Evolutionary conservation across 2,888 invertebrate species (phyloP), one percentile per base, ranked within the genome.

Genomic region (Oligia latruncula): DNA sequence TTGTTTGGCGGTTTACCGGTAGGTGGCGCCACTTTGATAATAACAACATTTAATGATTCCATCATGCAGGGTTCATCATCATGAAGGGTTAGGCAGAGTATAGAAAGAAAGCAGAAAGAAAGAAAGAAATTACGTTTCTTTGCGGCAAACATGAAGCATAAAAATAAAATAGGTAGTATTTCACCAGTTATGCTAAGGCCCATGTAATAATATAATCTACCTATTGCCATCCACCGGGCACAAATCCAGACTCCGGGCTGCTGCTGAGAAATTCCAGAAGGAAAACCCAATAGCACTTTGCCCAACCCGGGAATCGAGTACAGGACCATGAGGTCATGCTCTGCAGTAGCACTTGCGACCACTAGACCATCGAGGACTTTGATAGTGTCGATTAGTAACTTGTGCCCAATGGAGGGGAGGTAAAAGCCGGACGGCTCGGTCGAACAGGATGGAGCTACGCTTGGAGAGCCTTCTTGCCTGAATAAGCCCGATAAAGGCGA

Each of bases 21-120:
- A 65, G 81, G 29, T 20, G 71, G 55, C 81, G 64, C 49, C 9
- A 80, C 62, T 80, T 81, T 49, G 29, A 8, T 29, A 15, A 29
- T 62, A 62, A 60, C 13, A n/a, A 62, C 2, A n/a, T 29, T 15
- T 15, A 13, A 62, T 29, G 4, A 58, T 58, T 3, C 9, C n/a
- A 11, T n/a, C 11, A 58, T 11, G n/a, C 58, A 58, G 11, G 4
- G 11, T n/a, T 23, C n/a, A n/a, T n/a, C n/a, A 11, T n/a, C 11
- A 58, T 11, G n/a, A n/a, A 58, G 11, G 4, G 11, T n/a, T 23
- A n/a, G 9, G 1, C 55, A 55, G 20, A 55, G 2, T 46, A 11
- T 46, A 29, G 29, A 29, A 29, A 29, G 29, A 29, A 29, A 29
- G 29, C 29, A 29, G 29, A 29, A 29, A 29, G 1, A 29, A 29